Percentiles rank a stretch among this genome's conserved stretches.
These are phyloP conservation scores for Hippasteria phrygiana DNA, from an alignment of 53 echinoderm and acorn worm genomes.

Conservation along the genomic window DNA sequence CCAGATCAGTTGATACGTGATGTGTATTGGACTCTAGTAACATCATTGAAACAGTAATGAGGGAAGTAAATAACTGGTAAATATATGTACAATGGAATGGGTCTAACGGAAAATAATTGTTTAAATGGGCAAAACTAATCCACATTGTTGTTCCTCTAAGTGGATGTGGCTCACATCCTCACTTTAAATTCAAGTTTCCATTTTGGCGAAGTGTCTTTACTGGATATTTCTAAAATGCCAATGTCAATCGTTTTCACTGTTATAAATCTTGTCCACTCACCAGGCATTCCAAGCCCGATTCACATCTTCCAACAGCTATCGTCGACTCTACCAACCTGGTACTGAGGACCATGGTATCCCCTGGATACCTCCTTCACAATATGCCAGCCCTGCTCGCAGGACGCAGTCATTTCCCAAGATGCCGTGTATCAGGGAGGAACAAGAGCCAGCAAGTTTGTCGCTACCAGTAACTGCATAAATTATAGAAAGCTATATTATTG, in stretches of 20 bases:
- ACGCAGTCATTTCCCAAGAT: constrained; percentile 86
- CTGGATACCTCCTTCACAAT: constrained; percentile 59
- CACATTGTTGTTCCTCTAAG: too few species aligned
- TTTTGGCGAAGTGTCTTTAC: too few species aligned
- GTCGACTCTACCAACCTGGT: constrained; percentile 69
- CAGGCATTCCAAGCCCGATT: constrained; percentile 56
- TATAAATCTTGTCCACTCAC: neutral
- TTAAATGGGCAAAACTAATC: too few species aligned
- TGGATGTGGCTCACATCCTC: too few species aligned
- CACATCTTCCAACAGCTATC: constrained; percentile 35
- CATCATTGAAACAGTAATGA: too few species aligned
- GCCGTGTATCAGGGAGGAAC: constrained; percentile 82
- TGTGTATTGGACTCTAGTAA: too few species aligned
- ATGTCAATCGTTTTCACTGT: neutral
- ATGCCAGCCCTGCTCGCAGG: constrained; percentile 68
- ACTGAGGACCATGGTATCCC: constrained; percentile 65
- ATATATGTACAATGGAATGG: too few species aligned
- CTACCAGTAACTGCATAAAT: constrained; percentile 39
- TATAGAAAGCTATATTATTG: neutral
- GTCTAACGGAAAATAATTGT: too few species aligned
- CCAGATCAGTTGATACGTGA: too few species aligned
- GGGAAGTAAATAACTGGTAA: too few species aligned
- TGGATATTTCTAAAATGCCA: too few species aligned
- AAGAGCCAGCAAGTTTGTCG: constrained; percentile 28
- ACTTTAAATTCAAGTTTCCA: too few species aligned